Base-by-base conservation (phyloP, 2,797 vertebrate genomes). In the Galagoides demidoff region DNA sequence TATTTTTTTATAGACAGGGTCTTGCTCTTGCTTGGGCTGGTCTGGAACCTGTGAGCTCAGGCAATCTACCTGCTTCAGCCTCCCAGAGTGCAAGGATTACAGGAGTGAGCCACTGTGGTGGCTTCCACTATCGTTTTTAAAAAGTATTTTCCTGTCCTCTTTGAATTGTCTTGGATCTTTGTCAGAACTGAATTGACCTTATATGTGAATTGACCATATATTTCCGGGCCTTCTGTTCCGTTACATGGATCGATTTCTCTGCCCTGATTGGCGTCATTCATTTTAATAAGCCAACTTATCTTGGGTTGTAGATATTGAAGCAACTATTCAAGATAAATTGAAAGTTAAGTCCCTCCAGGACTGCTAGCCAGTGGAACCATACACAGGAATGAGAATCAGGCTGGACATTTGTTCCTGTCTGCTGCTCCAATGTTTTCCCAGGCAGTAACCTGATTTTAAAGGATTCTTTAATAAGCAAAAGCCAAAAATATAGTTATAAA, bases 251-350 rank as follows among this genome's bases (percentile, higher is more conserved):
- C 29, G 52, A 31, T 73, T 88, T 84, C n/a, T 81, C 34, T 94
- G 27, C 70, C n/a, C 52, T 92, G 95, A 89, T 74, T 93, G 73
- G 52, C 55, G 86, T 55, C 20, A 55, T 93, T 91, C 91, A 71
- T 77, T 96, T 92, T 85, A 83, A 95, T 84, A 86, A 85, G 39
- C 6, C 31, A 92, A 45, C 22, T 92, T 52, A 74, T 88, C 31
- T 92, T 96, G 95, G 55, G 39, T 74, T 88, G 13, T 79, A 95
- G n/a, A 20, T 71, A 83, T 27, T 77, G 61, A 87, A 89, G 17
- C 14, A 94, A 89, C 1, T 76, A 89, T 91, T 85, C 57, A 91
- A 73, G 96, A 88, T n/a, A 95, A 85, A 85, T 84, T 45, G 39
- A 17, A 81, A 45, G 45, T 39, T 52, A 57, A 85, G 20, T 63